Evolutionary conservation across 1,140 invertebrate genomes (phyloP).

Genomic region (Dysdera silvatica): DNA sequence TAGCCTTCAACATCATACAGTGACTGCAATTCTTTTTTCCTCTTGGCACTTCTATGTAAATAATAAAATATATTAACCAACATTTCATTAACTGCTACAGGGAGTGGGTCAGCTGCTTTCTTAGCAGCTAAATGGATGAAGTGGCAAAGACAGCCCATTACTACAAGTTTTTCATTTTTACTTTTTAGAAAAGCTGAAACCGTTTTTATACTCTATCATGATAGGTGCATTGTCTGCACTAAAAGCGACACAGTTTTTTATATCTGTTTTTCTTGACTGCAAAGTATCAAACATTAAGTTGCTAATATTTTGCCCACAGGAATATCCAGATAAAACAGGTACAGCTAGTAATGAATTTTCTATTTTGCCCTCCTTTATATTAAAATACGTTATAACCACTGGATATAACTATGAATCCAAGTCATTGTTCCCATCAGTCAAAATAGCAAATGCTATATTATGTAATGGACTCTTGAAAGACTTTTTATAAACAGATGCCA

Average conservation of each 20-base stretch:
- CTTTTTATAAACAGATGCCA: not conserved
- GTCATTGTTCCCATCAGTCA: not conserved
- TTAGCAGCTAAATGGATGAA: conserved; percentile 1
- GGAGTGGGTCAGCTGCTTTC: not conserved
- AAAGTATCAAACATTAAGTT: not conserved
- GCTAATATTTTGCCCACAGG: not conserved
- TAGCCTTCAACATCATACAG: not conserved
- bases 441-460: not conserved
- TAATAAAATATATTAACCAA: conserved; percentile 1
- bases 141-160: not conserved
- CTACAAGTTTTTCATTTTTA: not conserved
- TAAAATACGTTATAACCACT: not conserved
- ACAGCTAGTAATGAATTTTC: not conserved
- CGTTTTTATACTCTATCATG: not conserved
- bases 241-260: not conserved
- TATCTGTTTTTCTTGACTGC: too few relatives aligned
- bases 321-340: not conserved
- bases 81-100: not conserved
- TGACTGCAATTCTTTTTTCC: not conserved
- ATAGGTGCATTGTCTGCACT: not conserved
- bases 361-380: not conserved
- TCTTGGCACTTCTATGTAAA: not conserved
- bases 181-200: not conserved
- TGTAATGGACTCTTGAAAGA: too few relatives aligned
- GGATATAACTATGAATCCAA: not conserved